Percentiles rank a stretch among this genome's conserved stretches.
These are phyloP conservation scores for Drosophila saltans DNA, from an alignment of 1,140 invertebrate species.

Conservation along the genomic window DNA sequence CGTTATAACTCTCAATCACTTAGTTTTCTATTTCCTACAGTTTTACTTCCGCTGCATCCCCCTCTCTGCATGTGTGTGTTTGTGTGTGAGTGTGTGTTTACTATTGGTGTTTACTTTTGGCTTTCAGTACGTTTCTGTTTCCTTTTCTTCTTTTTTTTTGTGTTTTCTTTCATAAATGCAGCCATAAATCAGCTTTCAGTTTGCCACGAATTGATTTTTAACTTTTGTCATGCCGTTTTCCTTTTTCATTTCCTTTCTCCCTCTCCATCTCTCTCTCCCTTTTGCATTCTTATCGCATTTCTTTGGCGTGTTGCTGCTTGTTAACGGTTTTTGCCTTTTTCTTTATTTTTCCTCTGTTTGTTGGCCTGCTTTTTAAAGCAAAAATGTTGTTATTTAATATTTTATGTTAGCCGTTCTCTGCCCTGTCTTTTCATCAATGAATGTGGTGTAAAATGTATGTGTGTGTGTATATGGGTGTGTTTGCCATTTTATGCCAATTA, in stretches of 20 bases:
- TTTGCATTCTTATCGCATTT: slow-evolving; percentile 69
- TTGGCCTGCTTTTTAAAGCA: slow-evolving; percentile 35
- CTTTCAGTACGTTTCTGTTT: slow-evolving; percentile 23
- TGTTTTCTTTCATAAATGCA: slow-evolving; percentile 70
- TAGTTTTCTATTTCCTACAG: slow-evolving; percentile 76
- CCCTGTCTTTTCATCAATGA: slow-evolving; percentile 66
- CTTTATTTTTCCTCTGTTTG: slow-evolving; percentile 1
- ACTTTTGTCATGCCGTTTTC: slow-evolving; percentile 58
- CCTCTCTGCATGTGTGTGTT: slow-evolving; percentile 34
- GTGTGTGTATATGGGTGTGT: neutral
- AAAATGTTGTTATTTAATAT: slow-evolving; percentile 64
- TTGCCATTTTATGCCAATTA: slow-evolving; percentile 76
- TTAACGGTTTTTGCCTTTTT: slow-evolving; percentile 50
- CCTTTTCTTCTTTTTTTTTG: slow-evolving; percentile 25
- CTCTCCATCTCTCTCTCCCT: slow-evolving; percentile 12
- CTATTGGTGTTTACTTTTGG: slow-evolving; percentile 28
- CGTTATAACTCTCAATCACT: slow-evolving; percentile 81
- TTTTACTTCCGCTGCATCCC: slow-evolving; percentile 34
- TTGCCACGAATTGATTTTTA: slow-evolving; percentile 82
- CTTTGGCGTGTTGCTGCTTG: slow-evolving; percentile 62
- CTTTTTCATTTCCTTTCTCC: slow-evolving; percentile 64
- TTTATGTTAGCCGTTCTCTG: slow-evolving; percentile 37
- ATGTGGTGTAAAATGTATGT: neutral
- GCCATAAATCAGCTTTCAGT: slow-evolving; percentile 80
- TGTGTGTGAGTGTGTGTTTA: slow-evolving; percentile 25